Percentiles rank a stretch among this genome's conserved stretches.
Conservation (phyloP, 2,888 invertebrate genomes). For the Exocentrus adspersus region DNA sequence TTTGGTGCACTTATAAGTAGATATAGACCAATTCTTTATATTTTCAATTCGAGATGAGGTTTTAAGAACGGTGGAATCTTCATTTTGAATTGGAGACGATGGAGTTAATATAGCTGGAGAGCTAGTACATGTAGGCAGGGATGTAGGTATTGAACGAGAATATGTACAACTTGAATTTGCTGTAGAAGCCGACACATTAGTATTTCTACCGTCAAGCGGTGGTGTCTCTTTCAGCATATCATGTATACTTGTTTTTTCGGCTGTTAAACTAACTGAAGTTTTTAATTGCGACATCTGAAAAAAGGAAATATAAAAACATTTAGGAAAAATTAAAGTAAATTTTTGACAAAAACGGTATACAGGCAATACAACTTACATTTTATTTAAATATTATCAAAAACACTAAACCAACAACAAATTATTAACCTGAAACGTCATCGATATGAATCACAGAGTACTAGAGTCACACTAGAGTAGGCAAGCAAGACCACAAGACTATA, state of each 20-base stretch:
- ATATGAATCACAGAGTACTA: too few relatives aligned
- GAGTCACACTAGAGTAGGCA: too few relatives aligned
- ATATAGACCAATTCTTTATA: slow-evolving; percentile 96
- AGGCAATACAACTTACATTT: slow-evolving; percentile 14
- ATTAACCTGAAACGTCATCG: slow-evolving; percentile 29
- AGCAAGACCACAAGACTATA: too few relatives aligned
- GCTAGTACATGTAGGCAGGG: slow-evolving; percentile 63
- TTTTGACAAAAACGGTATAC: background rate
- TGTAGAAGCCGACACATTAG: slow-evolving; percentile 79
- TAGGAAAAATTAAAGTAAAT: background rate
- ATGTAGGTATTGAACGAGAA: slow-evolving; percentile 77
- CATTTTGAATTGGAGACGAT: slow-evolving; percentile 65
- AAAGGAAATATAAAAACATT: slow-evolving; percentile 9
- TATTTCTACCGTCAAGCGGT: slow-evolving; percentile 79
- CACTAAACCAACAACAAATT: slow-evolving; percentile 27
- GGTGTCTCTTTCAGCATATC: slow-evolving; percentile 89
- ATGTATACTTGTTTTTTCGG: slow-evolving; percentile 78
- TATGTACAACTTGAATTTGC: slow-evolving; percentile 73
- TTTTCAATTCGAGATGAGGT: slow-evolving; percentile 88
- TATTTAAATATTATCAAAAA: slow-evolving; percentile 29
- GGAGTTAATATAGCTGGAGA: slow-evolving; percentile 65
- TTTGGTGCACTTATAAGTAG: slow-evolving; percentile 97
- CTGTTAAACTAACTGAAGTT: slow-evolving; percentile 58
- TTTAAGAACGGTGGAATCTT: slow-evolving; percentile 72
- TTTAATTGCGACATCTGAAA: slow-evolving; percentile 58